Evolutionary conservation across 2,797 vertebrate species (phyloP).

Genomic region (Mareca penelope): DNA sequence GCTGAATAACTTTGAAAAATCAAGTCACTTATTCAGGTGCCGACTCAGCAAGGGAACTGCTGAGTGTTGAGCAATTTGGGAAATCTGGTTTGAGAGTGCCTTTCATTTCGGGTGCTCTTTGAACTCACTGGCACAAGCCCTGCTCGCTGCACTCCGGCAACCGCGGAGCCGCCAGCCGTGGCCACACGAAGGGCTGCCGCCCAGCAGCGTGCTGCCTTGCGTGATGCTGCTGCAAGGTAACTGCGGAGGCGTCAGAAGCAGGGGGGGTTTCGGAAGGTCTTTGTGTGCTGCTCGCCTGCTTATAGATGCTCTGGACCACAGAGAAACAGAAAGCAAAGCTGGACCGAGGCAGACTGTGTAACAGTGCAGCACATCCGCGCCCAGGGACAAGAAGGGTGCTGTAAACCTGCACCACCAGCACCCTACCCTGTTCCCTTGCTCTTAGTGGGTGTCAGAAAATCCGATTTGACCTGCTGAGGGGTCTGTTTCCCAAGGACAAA

Average conservation of each 20-base stretch:
- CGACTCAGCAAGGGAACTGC: constrained; percentile 58
- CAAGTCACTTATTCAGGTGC: constrained; percentile 58
- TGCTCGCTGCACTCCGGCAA: neutral
- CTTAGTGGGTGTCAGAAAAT: neutral
- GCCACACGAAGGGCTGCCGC: neutral
- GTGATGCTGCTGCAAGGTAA: neutral
- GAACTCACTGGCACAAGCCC: constrained; percentile 47
- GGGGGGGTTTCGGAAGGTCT: neutral
- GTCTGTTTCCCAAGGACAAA: neutral
- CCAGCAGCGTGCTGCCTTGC: neutral
- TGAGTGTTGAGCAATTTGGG: constrained; percentile 46
- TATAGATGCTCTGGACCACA: accelerated
- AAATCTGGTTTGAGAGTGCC: constrained; percentile 3
- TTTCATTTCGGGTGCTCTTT: constrained; percentile 37
- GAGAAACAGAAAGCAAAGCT: neutral
- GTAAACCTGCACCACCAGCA: neutral
- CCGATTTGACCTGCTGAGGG: neutral
- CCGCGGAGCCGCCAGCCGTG: neutral
- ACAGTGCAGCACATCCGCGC: neutral
- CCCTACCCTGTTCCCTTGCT: neutral
- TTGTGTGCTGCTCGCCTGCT: accelerated
- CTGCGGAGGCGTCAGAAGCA: neutral
- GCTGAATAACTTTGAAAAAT: constrained; percentile 31
- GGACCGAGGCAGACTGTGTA: accelerated
- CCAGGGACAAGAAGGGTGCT: neutral